Base-by-base conservation (phyloP, 2,797 vertebrate genomes). In the Galaxias olidus region DNA sequence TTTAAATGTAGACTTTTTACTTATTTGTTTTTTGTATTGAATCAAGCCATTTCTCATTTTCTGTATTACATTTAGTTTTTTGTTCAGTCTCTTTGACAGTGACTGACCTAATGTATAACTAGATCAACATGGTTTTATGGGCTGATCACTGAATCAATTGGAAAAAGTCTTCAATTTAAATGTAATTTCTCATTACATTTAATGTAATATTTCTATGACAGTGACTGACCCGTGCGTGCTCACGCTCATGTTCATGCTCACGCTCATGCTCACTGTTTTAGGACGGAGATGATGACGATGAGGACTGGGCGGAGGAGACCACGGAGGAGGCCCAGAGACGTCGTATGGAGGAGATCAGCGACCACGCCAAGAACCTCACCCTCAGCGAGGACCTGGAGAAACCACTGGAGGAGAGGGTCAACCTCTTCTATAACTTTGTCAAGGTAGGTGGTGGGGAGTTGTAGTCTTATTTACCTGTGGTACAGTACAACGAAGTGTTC, bases 281-380 rank as follows among this genome's bases (percentile, higher is more conserved):
- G 93, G 91, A 93, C 10, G 74, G 91, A 61, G 90, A 98, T 7
- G 96, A 96, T 0, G 97, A 99, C 0, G 97, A 99, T 42, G 98
- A 97, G 47, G 97, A 99, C 74, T 99, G 98, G 98, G 96, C 96
- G 1, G 98, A 99, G 84, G 98, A 99, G 82, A 98, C 98, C 1
- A 98, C 97, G 0, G 95, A 96, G 83, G 97, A 99, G 89, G 98
- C 98, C 1, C 96, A 98, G 82, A 88, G 96, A 63, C 93, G 97
- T 20, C 88, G 98, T 71, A 99, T 99, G 98, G 96, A 98, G 86
- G 98, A 99, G 90, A 99, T 99, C 82, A 99, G 97, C 41, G 94
- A 98, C 75, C 98, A 96, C 10, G 98, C 98, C 4, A 98, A 98
- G 90, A 95, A 94, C 78, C 93, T 99, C 46, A 99, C 98, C 0